Percentiles rank a stretch among this genome's conserved stretches.
phyloP scores from a whole-genome alignment of 2,888 invertebrate genomes.

The Parapristionchus giblindavisi region DNA sequence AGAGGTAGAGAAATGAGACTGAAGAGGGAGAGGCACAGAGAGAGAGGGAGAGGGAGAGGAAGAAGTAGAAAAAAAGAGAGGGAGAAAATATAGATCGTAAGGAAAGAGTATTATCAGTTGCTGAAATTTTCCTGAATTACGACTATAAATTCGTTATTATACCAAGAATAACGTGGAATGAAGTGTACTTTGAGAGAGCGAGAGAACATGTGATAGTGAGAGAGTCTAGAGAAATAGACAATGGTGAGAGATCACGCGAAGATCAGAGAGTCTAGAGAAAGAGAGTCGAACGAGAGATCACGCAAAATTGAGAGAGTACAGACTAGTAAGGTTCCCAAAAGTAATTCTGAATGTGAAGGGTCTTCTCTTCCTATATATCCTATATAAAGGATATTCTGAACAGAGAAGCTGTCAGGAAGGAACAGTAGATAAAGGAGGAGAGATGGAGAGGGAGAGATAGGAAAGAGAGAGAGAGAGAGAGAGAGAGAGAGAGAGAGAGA shows the following conservation, averaged over 20 bases:
- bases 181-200: background rate
- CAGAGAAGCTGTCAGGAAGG: constrained; percentile 79
- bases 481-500: background rate
- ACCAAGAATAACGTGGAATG: background rate
- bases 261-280: no score
- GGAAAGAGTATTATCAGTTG: background rate
- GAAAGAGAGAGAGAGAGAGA: constrained; percentile 15
- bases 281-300: constrained; percentile 1
- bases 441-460: background rate
- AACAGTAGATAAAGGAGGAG: constrained; percentile 45
- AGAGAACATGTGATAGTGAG: background rate
- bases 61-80: background rate
- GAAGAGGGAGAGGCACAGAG: background rate
- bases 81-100: background rate
- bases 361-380: no score
- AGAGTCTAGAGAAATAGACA: background rate
- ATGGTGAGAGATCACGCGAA: background rate
- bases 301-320: background rate
- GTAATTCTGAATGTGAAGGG: constrained; percentile 96
- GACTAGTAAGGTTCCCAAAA: constrained; percentile 88
- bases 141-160: background rate
- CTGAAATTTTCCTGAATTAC: background rate
- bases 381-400: no score
- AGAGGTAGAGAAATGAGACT: background rate
- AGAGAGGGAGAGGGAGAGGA: background rate